Evolutionary conservation across 2,888 invertebrate species (phyloP), one percentile per base, ranked within the genome.

Genomic region (Tachystola acroxantha): DNA sequence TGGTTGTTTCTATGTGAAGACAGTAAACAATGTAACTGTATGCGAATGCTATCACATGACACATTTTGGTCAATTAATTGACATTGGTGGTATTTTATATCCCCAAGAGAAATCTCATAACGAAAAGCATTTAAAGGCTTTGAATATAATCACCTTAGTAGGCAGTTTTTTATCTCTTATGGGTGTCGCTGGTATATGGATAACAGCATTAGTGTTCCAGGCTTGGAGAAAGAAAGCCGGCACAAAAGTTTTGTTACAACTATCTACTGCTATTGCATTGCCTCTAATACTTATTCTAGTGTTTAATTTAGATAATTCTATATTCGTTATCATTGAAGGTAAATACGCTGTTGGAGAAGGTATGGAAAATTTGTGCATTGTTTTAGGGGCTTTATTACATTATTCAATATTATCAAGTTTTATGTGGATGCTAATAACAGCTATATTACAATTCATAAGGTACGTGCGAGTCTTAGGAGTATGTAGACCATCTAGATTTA

Each of bases 381-480:
- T 77, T n/a, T 71, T 91, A 9, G 92, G 92, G 2, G 88, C 90
- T 5, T 49, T 89, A 3, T 64, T 93, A 25, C 93, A 93, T 54
- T 93, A 92, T 63, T 89, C 91, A 11, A 88, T 93, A 22, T 67
- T 93, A 30, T 88, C 91, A 1, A 88, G 91, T 43, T 93, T 93
- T 54, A 88, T 88, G 53, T 93, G 93, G 93, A 93, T 93, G 92
- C 66, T 92, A 12, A 90, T 93, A 37, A 90, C 92, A 37, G 92
- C 91, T 1, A 71, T 90, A 32, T 70, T 92, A 37, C 92, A 92
- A 63, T 93, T 92, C 61, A 86, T 91, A 37, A 84, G 91, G 32
- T 92, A 92, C 51, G 93, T 93, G 1, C 88, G 89, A 40, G 91
- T 92, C 0, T 75, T 92, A 32, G 91, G 91, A 3, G 85, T 85